Percentiles rank a stretch among this genome's conserved stretches.
These are phyloP conservation scores for Pseudochromis fuscus DNA, from an alignment of 2,797 vertebrate genomes.

Conservation along the genomic window DNA sequence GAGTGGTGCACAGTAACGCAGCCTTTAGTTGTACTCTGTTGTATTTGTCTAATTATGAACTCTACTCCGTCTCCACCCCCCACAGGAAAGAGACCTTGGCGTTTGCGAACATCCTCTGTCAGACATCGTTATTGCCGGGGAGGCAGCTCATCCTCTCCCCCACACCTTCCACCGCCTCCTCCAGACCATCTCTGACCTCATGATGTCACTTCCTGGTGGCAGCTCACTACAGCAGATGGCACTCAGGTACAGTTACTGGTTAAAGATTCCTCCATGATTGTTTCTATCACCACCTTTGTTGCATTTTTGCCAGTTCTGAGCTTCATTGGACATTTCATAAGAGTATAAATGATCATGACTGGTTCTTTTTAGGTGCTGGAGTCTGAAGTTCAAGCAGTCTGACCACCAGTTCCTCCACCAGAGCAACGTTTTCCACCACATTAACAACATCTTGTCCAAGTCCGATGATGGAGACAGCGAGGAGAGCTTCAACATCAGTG, in stretches of 20 bases:
- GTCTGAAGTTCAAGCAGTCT: constrained; percentile 99
- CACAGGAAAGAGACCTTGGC: constrained; percentile 94
- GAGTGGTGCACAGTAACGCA: neutral
- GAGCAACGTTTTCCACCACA: constrained; percentile 99
- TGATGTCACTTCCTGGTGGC: constrained; percentile 99
- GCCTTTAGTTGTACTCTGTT: neutral
- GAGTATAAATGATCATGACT: neutral
- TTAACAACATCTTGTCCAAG: constrained; percentile 99
- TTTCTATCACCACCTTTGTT: neutral
- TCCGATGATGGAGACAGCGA: constrained; percentile 99
- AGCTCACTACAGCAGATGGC: constrained; percentile 99
- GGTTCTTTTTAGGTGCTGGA: constrained; percentile 92
- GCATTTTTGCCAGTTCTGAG: neutral
- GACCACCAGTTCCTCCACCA: constrained; percentile 99
- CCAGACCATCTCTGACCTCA: constrained; percentile 99
- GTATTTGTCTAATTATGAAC: constrained; percentile 9
- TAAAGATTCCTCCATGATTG: neutral
- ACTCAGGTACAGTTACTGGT: constrained; percentile 86
- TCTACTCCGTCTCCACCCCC: neutral
- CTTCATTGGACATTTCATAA: neutral
- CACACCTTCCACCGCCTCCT: constrained; percentile 98
- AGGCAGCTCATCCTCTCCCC: constrained; percentile 97
- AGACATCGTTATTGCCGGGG: constrained; percentile 97
- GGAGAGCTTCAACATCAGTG: constrained; percentile 98
- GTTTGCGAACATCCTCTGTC: constrained; percentile 99